These are phyloP conservation scores for Brachionus manjavacas DNA, from an alignment of 1,140 invertebrate species.

Conservation along the genomic window DNA sequence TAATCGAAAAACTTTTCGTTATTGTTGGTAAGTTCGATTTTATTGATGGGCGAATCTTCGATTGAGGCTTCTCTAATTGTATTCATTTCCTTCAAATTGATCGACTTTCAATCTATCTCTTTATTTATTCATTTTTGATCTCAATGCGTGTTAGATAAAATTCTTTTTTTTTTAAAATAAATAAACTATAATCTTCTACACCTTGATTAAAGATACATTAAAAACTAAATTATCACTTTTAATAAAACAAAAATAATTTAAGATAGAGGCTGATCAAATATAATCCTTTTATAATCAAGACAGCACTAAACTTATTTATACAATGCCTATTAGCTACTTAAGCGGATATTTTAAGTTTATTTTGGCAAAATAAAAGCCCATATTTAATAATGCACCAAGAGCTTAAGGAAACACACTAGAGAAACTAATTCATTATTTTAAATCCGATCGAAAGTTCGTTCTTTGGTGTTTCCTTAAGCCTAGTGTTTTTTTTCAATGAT, in stretches of 20 bases:
- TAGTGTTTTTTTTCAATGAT: neutral
- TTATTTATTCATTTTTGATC: neutral
- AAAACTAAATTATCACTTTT: neutral
- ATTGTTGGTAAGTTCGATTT: neutral
- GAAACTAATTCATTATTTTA: neutral
- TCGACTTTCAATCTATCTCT: neutral
- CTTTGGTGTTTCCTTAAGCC: neutral
- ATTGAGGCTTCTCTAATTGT: constrained; percentile 12
- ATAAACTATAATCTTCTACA: neutral
- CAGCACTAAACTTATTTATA: neutral
- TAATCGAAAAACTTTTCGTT: neutral
- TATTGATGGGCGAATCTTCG: neutral
- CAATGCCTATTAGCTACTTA: neutral
- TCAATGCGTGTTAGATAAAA: neutral
- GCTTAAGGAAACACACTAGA: neutral
- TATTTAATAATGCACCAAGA: neutral
- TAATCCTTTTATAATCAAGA: neutral
- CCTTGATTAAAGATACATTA: neutral
- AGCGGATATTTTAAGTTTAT: neutral
- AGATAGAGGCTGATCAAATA: neutral
- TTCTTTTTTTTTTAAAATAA: neutral
- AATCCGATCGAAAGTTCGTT: neutral
- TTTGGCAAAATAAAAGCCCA: neutral
- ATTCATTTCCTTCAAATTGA: constrained; percentile 2
- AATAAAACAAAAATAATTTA: neutral